Percentiles rank a stretch among this genome's conserved stretches.
Conservation (phyloP, 2,888 invertebrate species). For the Mycalesis mineus region DNA sequence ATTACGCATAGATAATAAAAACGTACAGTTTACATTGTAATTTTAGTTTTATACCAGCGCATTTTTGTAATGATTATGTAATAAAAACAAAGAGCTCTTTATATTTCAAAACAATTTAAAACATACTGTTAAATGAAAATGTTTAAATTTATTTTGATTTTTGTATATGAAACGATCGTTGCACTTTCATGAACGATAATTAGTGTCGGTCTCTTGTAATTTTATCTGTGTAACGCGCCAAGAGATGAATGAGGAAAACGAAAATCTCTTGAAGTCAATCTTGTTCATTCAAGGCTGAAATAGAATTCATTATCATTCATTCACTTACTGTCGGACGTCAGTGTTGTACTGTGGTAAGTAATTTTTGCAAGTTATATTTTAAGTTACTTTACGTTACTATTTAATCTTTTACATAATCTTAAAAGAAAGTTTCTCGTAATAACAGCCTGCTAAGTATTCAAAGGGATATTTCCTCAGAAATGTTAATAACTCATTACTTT, state of each 20-base stretch:
- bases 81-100: too few relatives aligned
- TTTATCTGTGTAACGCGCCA: conserved; percentile 13
- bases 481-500: neutral
- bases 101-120: too few relatives aligned
- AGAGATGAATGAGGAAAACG: conserved; percentile 19
- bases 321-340: conserved; percentile 25
- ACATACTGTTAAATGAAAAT: too few relatives aligned
- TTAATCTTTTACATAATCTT: neutral
- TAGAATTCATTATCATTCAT: conserved; percentile 21
- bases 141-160: too few relatives aligned
- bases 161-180: too few relatives aligned
- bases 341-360: conserved; percentile 30
- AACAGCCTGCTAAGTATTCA: neutral
- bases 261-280: conserved; percentile 29
- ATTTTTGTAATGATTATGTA: too few relatives aligned
- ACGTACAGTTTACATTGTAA: too few relatives aligned
- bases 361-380: conserved; percentile 10
- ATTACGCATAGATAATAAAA: too few relatives aligned
- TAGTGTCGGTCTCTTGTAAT: neutral
- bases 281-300: too few relatives aligned
- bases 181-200: neutral
- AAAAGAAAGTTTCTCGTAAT: neutral
- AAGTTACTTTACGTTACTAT: conserved; percentile 7
- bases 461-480: neutral
- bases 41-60: too few relatives aligned